Conservation (phyloP, 2,113 vertebrate species). For the Xenopus laevis region DNA sequence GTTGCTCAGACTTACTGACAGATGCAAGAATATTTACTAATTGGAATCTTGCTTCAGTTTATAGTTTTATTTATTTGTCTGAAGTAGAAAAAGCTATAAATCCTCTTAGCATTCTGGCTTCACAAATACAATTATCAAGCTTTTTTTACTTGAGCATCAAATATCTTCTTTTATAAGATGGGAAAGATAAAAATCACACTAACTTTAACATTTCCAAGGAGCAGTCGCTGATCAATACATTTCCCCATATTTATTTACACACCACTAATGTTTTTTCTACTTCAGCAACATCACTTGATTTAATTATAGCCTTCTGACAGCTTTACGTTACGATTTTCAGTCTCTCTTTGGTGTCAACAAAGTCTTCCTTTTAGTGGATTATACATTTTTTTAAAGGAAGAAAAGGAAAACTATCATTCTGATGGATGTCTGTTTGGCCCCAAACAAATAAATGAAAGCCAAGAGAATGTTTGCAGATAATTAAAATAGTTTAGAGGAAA, state of each 20-base stretch:
- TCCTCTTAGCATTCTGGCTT: too few relatives aligned
- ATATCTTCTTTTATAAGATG: too few relatives aligned
- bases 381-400: neutral
- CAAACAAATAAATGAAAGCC: too few relatives aligned
- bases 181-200: neutral
- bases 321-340: neutral
- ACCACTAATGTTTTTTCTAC: neutral
- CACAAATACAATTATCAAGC: too few relatives aligned
- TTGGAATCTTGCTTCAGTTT: too few relatives aligned
- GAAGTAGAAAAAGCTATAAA: too few relatives aligned
- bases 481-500: too few relatives aligned
- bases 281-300: neutral
- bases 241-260: neutral
- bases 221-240: neutral
- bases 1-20: too few relatives aligned
- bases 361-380: neutral
- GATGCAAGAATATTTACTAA: too few relatives aligned
- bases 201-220: neutral
- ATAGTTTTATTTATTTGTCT: too few relatives aligned
- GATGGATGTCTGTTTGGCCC: neutral
- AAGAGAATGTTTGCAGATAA: too few relatives aligned
- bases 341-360: neutral
- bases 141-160: too few relatives aligned
- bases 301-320: conserved; percentile 7
- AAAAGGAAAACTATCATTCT: neutral